Evolutionary conservation across 2,797 vertebrate species (phyloP), one percentile per base, ranked within the genome.

Genomic region (Varecia variegata): DNA sequence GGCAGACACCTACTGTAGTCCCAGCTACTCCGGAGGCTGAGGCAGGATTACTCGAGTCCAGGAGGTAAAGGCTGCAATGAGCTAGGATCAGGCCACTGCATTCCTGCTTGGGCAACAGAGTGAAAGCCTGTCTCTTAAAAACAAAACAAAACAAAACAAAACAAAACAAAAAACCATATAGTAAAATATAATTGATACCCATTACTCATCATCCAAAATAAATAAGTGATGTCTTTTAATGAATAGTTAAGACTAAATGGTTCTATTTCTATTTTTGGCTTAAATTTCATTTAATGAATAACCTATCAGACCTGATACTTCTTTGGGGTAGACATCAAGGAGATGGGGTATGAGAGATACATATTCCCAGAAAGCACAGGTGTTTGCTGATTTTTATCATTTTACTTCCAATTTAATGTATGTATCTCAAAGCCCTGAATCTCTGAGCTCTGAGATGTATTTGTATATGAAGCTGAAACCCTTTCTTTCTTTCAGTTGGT

Each of bases 401-500:
- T 91, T 84, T 58, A 82, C 80, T 86, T 85, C 21, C 65, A 80
- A 73, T 54, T 83, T 50, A 93, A 35, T 94, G 7, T 76, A 32
- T 93, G 9, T 76, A 70, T 35, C 52, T 79, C 43, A 21, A 52
- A 80, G 84, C 84, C 7, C 58, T 25, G 43, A 92, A 65, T 71
- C 62, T 92, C 76, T 56, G 60, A 91, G 21, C 62, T 92, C 76
- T 56, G 60, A 93, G 27, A 30, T 54, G 62, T 32, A n/a, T 73
- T 93, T 86, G 3, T 52, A 40, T 35, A 79, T 86, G 79, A 93
- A 94, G 47, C 43, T 25, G 18, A 93, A 96, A 94, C 43, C 17
- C 35, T 80, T 43, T 52, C 70, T 32, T 62, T 62, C 30, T 32
- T 14, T 62, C 6, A 32, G 9, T 90, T 14, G 23, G 21, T 52